Base-by-base conservation (phyloP, 35 echinoderm and acorn worm genomes). In the Stichopus chloronotus region DNA sequence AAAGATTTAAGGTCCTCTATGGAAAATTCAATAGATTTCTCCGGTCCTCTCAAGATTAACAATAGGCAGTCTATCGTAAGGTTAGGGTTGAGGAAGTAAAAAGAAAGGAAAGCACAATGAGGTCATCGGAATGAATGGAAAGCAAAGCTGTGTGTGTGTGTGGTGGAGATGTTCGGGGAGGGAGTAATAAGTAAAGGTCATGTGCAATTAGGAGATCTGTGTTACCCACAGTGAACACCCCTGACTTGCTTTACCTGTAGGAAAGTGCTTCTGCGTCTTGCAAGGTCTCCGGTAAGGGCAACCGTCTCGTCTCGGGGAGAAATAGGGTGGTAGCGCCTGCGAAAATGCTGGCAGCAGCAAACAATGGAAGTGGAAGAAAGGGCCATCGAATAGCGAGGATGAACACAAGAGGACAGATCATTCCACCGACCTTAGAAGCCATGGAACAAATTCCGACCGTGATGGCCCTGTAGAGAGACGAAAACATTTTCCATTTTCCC, bases 331-430 rank as follows among this genome's bases (percentile, higher is more conserved):
- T 52, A 30, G 54, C 52, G 9, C 59, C 92, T 56, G 92, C 92
- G 5, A 91, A 13, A 61, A 91, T 91, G 6, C 88, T 88, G 3
- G 88, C 76, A 68, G 5, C 56, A 4, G 74, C 88, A 91, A 94
- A 94, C 19, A 94, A 30, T 65, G 78, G 17, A 56, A 94, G 58
- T 22, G 88, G 78, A 7, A 94, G 59, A 25, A 78, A 25, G 14
- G 9, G 20, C 87, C 79, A 84, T 16, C 25, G 59, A 76, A 11
- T 19, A 74, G 59, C 55, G 61, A 91, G 87, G 53, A 90, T 88
- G 61, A 94, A 84, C 13, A 94, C 58, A 12, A 94, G 59, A 3
- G 93, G 93, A n/a, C 83, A 79, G 2, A 94, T 9, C 59, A 94
- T 94, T 21, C 93, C 93, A 9, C 93, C 93, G 7, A 91, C 58